Evolutionary conservation across 2,113 vertebrate genomes (phyloP).

Genomic region (Oplegnathus fasciatus): DNA sequence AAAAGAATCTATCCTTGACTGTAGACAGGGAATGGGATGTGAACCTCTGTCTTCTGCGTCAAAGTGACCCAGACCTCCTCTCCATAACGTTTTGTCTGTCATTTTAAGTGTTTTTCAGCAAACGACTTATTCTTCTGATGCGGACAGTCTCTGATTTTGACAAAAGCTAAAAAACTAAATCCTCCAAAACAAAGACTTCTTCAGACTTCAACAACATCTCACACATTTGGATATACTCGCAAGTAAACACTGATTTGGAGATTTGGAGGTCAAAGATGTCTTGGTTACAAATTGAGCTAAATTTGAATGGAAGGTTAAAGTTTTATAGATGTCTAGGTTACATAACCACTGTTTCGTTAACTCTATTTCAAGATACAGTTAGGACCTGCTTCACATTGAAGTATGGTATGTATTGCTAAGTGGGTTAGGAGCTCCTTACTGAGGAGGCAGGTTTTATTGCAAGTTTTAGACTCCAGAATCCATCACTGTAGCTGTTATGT

Average conservation of each 20-base stretch:
- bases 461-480: slow-evolving; percentile 45
- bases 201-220: not conserved
- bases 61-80: not conserved
- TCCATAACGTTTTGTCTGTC: not conserved
- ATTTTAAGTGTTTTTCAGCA: not conserved
- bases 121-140: not conserved
- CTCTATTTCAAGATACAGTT: not conserved
- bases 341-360: slow-evolving; percentile 12
- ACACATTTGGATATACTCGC: no score
- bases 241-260: not conserved
- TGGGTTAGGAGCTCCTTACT: slow-evolving; percentile 8
- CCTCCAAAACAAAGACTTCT: not conserved
- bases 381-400: not conserved
- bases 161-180: not conserved
- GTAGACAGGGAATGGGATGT: not conserved
- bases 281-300: not conserved
- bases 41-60: not conserved
- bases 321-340: not conserved
- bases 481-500: slow-evolving; percentile 27
- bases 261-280: not conserved
- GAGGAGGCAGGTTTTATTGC: slow-evolving; percentile 32
- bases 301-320: not conserved
- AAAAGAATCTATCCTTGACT: not conserved
- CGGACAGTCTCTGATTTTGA: not conserved
- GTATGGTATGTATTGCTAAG: not conserved